A percentile compares a stretch with the other conserved stretches of the same genome.
Evolutionary conservation across 2,888 invertebrate genomes (phyloP).

Genomic region (Oxystoma pomonae): DNA sequence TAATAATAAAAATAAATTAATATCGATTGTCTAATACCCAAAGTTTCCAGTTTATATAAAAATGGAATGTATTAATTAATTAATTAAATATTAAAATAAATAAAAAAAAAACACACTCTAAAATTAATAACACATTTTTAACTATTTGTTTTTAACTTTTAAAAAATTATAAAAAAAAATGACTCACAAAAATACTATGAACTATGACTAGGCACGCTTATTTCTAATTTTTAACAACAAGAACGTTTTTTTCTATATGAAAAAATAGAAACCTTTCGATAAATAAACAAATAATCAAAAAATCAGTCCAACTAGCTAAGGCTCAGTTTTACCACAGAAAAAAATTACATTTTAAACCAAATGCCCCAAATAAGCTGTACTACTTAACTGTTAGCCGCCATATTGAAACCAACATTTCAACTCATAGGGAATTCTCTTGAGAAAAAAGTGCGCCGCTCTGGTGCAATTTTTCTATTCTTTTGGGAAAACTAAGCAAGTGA

Average conservation of each 20-base stretch:
- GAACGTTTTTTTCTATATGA: conserved; percentile 51
- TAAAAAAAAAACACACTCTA: not conserved
- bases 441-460: too few relatives aligned
- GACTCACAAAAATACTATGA: conserved; percentile 30
- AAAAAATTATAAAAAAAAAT: not conserved
- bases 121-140: not conserved
- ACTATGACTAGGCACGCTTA: conserved; percentile 61
- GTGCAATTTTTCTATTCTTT: too few relatives aligned
- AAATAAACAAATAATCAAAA: conserved; percentile 47
- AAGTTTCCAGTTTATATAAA: not conserved
- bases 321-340: not conserved
- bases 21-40: not conserved
- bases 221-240: conserved; percentile 48
- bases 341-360: too few relatives aligned
- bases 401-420: too few relatives aligned
- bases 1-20: not conserved
- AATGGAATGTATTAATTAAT: not conserved
- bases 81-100: not conserved
- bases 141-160: not conserved
- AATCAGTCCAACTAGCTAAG: conserved; percentile 24
- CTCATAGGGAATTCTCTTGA: too few relatives aligned
- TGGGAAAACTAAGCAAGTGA: too few relatives aligned
- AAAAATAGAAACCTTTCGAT: conserved; percentile 53
- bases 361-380: too few relatives aligned
- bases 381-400: too few relatives aligned